Evolutionary conservation across 2,797 vertebrate genomes (phyloP), one percentile per base, ranked within the genome.

Genomic region (Squalus acanthias): DNA sequence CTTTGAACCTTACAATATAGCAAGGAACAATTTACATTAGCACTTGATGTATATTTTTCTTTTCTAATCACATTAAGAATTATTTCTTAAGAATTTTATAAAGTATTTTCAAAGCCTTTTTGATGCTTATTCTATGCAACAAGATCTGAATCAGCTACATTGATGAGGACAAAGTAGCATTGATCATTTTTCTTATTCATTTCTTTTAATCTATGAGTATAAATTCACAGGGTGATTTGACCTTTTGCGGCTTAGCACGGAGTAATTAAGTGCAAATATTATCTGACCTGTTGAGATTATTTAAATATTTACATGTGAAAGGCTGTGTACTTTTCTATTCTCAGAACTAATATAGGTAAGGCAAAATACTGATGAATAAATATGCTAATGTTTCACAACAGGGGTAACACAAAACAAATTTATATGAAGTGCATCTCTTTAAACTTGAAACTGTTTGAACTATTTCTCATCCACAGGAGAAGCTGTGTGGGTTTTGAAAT

Each of bases 401-500:
- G 65, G 17, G 8, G 7, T 22, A 92, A 69, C 94, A 76, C 0
- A 24, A 53, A 96, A 95, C 97, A 0, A 85, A 69, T 4, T 95
- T 6, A 50, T 24, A 9, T 74, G 29, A 4, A 91, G 85, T 96
- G 1, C 96, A 53, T 76, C 96, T 96, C 1, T 96, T 95, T 94
- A 96, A 33, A 96, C 22, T 95, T 96, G 0, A 93, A 96, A 79
- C 96, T 96, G 69, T 70, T 85, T 67, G 70, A 70, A 97, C 96
- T 97, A 96, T 96, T 96, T 96, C 97, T 97, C 97, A 96, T 96
- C 96, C 96, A 96, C 97, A 99, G 99, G 98, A 98, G 98, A 96
- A 99, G 99, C 97, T 99, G 99, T 96, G 98, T 99, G 96, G 99
- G 99, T 13, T 99, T 99, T 6, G 99, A 99, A 97, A 98, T 99